Evolutionary conservation across 2,888 invertebrate species (phyloP).

Genomic region (Epicampocera succincta): DNA sequence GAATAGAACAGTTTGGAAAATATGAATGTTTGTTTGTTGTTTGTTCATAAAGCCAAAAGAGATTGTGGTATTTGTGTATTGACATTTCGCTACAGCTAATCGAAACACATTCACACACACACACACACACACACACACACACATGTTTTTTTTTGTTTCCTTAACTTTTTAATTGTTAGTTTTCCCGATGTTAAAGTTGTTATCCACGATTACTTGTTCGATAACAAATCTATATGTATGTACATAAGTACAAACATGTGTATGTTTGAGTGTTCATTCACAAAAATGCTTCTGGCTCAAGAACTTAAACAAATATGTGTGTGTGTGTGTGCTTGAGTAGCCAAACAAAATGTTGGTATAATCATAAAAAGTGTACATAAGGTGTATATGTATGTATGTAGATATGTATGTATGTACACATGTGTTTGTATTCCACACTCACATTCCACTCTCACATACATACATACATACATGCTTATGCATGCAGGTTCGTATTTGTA

Average conservation of each 20-base stretch:
- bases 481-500: not conserved
- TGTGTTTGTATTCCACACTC: too few relatives aligned
- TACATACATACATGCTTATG: too few relatives aligned
- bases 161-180: constrained; percentile 51
- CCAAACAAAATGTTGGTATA: constrained; percentile 50
- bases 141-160: constrained; percentile 21
- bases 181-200: constrained; percentile 15
- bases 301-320: constrained; percentile 13
- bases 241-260: too few relatives aligned
- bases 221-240: too few relatives aligned
- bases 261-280: not conserved
- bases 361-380: constrained; percentile 46
- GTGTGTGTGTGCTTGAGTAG: not conserved
- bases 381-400: too few relatives aligned
- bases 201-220: constrained; percentile 28
- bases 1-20: not conserved
- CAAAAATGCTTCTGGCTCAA: not conserved
- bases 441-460: too few relatives aligned
- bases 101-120: not conserved
- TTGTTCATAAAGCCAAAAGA: not conserved
- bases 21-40: not conserved
- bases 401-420: too few relatives aligned
- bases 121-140: not conserved
- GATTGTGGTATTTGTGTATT: constrained; percentile 22
- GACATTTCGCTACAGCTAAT: constrained; percentile 37